Evolutionary conservation across 2,888 invertebrate species (phyloP), one percentile per base, ranked within the genome.

Genomic region (Cheilosia vernalis): DNA sequence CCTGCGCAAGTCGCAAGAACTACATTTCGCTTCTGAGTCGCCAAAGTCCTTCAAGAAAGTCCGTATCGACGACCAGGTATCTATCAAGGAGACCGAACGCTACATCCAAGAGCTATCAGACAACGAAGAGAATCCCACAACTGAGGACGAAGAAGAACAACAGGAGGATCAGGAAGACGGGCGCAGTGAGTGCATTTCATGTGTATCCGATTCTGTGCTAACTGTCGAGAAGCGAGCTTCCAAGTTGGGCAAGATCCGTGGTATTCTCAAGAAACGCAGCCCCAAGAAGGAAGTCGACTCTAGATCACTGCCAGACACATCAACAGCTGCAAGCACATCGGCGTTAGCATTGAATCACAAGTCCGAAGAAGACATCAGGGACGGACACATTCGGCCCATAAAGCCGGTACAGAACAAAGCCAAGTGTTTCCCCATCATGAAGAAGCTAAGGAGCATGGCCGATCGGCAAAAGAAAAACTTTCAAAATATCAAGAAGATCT

Each of bases 391-490:
- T 27, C 91, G 93, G 58, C 93, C 93, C 89, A 92, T 93, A 87
- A 93, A 93, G 90, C 93, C 93, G 90, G 73, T 87, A 3, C 72
- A 72, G 6, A 64, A 72, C 47, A 79, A 70, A 82, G 79, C 87
- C 69, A 89, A 89, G 60, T 94, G 94, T 89, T 94, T 94, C 89
- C 94, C 94, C 33, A 92, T 94, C 74, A 95, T 94, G 87, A 94
- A 94, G 89, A 94, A 95, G 91, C 93, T 94, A 24, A 94, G 94
- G 90, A 94, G 93, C 87, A 93, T 94, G 91, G 95, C 94, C 19
- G 95, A 94, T 88, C 94, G 94, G 92, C 94, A 88, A 90, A 94
- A 90, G 92, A 94, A 88, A 92, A 94, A 94, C 79, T 82, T 91
- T 37, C 70, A 69, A 4, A 89, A 90, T 6, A 92, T 92, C 55